Percentiles rank a stretch among this genome's conserved stretches.
Evolutionary conservation across 1,140 invertebrate species (phyloP).

Genomic region (Brachionus calyciflorus): DNA sequence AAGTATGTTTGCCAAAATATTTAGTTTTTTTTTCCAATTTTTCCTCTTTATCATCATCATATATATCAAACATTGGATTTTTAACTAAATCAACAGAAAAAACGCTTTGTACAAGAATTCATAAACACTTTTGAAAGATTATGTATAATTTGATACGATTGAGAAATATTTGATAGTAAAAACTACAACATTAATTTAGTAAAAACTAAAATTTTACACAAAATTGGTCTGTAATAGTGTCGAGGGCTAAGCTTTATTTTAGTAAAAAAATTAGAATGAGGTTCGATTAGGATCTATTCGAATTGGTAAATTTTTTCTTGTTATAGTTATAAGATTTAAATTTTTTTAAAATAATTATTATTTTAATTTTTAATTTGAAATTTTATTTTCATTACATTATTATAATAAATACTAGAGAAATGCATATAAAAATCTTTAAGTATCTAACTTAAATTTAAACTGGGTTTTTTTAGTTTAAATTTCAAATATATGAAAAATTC

Average conservation of each 20-base stretch:
- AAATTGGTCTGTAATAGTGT: background rate
- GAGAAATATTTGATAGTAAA: no score
- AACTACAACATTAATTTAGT: no score
- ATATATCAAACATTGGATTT: constrained; percentile 32
- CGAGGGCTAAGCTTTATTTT: no score
- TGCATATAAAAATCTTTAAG: constrained; percentile 16
- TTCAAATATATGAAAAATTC: constrained; percentile 27
- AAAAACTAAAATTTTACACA: no score
- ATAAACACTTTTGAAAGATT: no score
- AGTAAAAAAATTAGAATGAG: constrained; percentile 7
- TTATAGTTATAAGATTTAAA: background rate
- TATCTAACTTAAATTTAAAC: constrained; percentile 15
- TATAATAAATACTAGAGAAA: constrained; percentile 36
- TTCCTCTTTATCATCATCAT: constrained; percentile 9
- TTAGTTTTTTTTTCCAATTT: background rate
- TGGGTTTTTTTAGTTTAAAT: background rate
- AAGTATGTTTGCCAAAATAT: background rate
- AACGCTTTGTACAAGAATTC: no score
- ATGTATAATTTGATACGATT: no score
- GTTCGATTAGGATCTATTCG: background rate
- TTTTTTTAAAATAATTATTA: constrained; percentile 38
- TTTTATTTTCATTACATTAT: constrained; percentile 37
- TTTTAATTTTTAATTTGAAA: constrained; percentile 36
- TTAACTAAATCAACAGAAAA: constrained; percentile 17
- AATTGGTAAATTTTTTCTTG: background rate